Conservation (phyloP, 2,797 vertebrate species). For the Lagothrix lagotricha region DNA sequence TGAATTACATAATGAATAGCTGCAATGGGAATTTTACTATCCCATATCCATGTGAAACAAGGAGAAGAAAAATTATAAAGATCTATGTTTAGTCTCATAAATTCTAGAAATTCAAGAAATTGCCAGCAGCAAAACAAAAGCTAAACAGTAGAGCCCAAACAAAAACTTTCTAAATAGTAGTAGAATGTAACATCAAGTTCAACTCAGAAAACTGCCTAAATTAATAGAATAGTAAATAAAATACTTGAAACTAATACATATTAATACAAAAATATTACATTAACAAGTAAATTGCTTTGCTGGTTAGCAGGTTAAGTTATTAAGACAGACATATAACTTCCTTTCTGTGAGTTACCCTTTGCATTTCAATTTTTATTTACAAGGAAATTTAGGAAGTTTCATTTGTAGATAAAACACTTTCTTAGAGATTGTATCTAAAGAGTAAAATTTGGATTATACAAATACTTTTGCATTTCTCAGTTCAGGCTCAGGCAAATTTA, state of each 20-base stretch:
- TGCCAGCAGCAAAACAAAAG: constrained; percentile 24
- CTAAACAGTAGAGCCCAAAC: not conserved
- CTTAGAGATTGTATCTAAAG: constrained; percentile 14
- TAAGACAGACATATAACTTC: not conserved
- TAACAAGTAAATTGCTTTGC: not conserved
- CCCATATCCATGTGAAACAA: not conserved
- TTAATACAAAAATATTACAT: constrained; percentile 30
- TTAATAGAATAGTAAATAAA: constrained; percentile 40
- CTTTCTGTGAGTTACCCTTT: not conserved
- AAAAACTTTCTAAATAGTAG: not conserved
- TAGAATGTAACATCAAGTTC: not conserved
- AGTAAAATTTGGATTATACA: constrained; percentile 21
- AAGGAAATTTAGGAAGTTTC: not conserved
- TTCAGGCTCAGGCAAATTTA: constrained; percentile 17
- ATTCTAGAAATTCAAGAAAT: not conserved
- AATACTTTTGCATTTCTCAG: constrained; percentile 13
- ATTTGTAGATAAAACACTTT: not conserved
- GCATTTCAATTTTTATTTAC: constrained; percentile 28
- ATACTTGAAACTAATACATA: not conserved
- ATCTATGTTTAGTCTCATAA: constrained; percentile 5
- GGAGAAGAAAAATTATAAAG: constrained; percentile 8
- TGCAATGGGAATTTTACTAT: constrained; percentile 21
- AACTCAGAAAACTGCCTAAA: constrained; percentile 28
- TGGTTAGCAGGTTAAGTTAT: constrained; percentile 4
- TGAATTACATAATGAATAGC: not conserved